Evolutionary conservation across 2,797 vertebrate genomes (phyloP), one percentile per base, ranked within the genome.

Genomic region (Sebastes goodei): DNA sequence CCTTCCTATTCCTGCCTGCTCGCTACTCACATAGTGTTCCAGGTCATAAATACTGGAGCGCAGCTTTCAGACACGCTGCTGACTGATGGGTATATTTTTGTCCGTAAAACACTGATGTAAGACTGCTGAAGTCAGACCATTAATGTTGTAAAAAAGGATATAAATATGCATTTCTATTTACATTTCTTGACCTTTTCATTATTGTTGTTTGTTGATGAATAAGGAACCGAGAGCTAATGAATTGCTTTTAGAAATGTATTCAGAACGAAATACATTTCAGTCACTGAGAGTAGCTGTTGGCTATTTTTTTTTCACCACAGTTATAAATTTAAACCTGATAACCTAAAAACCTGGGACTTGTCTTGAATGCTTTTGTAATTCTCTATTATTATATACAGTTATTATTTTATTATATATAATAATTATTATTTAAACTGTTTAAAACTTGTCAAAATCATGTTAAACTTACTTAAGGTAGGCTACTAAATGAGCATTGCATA

Each of bases 11-110:
- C 74, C 82, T 89, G 87, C 80, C 75, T 32, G 20, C 53, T 46
- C 70, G 71, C 63, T 69, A 60, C 62, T 88, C 76, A 92, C 92
- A 91, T 85, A 71, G 42, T 73, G 83, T 92, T 90, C 88, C 71
- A 32, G 60, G 61, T 83, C 86, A 89, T 70, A 83, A 83, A 89
- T 88, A 72, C 52, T 72, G 12, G 33, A 86, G 25, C 12, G 20
- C 8, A 64, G 62, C 52, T 76, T 57, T 74, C 56, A 71, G 74
- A 55, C 64, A 80, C 74, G 80, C 74, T 66, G 81, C 12, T 84
- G 83, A 89, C 72, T 87, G 78, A 88, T 3, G 5, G 33, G 29
- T 85, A 9, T 86, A 82, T 80, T 89, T 86, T 30, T 84, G 66
- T 73, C 71, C 53, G 23, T 74, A 57, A 76, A 71, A 84, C 30